A percentile compares a stretch with the other conserved stretches of the same genome.
Conservation (phyloP, 2,797 vertebrate species). For the Ptychobarbus kaznakovi region DNA sequence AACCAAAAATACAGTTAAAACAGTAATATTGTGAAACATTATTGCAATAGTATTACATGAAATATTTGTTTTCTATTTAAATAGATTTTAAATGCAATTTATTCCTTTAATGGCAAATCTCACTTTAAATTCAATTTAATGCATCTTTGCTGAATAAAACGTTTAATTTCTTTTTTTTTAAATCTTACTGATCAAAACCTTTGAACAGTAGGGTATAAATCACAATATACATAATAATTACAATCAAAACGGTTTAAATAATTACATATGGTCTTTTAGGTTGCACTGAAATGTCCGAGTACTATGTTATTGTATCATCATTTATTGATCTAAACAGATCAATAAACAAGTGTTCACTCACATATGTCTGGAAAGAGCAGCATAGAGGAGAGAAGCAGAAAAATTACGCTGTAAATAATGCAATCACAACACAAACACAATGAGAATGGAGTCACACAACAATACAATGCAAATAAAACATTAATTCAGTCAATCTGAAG, state of each 20-base stretch:
- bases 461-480: conserved; percentile 74
- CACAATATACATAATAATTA: background rate
- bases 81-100: background rate
- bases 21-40: background rate
- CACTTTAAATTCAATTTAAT: background rate
- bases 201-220: background rate
- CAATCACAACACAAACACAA: conserved; percentile 63
- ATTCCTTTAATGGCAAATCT: background rate
- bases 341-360: conserved; percentile 56
- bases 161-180: background rate
- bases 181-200: background rate
- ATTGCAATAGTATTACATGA: background rate
- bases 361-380: conserved; percentile 58
- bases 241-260: background rate
- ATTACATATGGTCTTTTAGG: background rate
- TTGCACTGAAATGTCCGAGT: background rate
- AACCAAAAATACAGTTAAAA: background rate
- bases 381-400: conserved; percentile 76
- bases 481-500: background rate
- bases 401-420: conserved; percentile 81
- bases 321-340: background rate
- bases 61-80: background rate
- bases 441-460: conserved; percentile 18
- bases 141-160: background rate
- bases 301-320: background rate